Base-by-base conservation (phyloP, 2,797 vertebrate species). In the Aeoliscus strigatus region DNA sequence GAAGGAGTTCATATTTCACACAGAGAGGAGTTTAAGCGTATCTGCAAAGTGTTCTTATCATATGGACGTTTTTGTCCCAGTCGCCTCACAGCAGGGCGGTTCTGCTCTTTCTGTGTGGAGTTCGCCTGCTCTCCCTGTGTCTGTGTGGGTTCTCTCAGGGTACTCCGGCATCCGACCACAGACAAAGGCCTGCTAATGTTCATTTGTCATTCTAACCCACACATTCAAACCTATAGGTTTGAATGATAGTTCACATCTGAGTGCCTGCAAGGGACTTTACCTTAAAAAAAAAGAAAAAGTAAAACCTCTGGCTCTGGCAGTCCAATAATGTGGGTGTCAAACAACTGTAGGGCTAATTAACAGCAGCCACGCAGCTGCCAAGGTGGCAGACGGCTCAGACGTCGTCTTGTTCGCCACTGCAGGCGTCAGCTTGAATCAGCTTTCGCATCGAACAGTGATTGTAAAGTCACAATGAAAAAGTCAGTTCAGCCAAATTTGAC, bases 281-380 rank as follows among this genome's bases (percentile, higher is more conserved):
- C 8, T 31, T 37, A 35, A 14, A 56, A n/a, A n/a, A n/a, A n/a
- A n/a, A n/a, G n/a, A n/a, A n/a, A n/a, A n/a, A n/a, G n/a, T n/a
- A 58, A 59, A 6, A 30, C 27, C 32, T 8, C 14, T 28, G 14
- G n/a, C 32, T 16, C 38, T 51, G 24, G 6, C 32, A 32, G 17
- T 51, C 35, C 2, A 21, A 60, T 50, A 51, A 58, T 27, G 4
- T 51, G 24, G 14, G 27, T 36, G 43, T 32, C 32, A 59, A 64
- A 66, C 34, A 55, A 55, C 47, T 58, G 27, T 29, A 11, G 41
- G 28, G 42, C 45, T 60, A 61, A 66, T 68, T 54, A 62, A 54
- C 27, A 50, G 28, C 34, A 51, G 29, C 17, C 44, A 47, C 27
- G 39, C 26, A 65, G 32, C 1, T 25, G 31, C 17, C 18, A 37